Conservation (phyloP, 2,113 vertebrate genomes). For the Lonchura striata region DNA sequence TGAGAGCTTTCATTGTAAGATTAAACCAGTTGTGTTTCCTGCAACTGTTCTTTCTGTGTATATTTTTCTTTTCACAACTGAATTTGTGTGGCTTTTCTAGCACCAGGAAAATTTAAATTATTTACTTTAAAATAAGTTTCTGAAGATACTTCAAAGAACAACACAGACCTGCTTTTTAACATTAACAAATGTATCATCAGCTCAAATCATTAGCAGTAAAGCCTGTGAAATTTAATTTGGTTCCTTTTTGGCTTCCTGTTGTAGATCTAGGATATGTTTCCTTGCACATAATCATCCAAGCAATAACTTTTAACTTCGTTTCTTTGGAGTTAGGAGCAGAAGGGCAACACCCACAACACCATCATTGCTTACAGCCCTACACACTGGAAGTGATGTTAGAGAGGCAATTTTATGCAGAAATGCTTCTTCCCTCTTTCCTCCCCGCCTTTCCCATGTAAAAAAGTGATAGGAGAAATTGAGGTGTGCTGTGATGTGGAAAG, state of each 20-base stretch:
- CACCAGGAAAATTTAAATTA: neutral
- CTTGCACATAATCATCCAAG: neutral
- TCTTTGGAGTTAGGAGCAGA: neutral
- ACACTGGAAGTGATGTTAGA: neutral
- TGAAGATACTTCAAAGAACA: neutral
- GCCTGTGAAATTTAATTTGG: neutral
- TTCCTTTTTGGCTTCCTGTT: neutral
- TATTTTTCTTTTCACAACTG: neutral
- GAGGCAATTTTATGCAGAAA: neutral
- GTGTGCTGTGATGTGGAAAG: neutral
- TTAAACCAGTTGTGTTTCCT: neutral
- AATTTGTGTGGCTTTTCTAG: neutral
- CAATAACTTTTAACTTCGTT: neutral
- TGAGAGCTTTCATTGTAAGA: neutral
- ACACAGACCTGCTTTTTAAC: neutral
- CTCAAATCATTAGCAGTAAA: neutral
- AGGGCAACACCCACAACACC: neutral
- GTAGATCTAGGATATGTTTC: neutral
- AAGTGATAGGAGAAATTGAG: neutral
- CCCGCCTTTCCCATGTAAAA: neutral
- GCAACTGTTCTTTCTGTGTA: neutral
- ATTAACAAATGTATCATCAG: neutral
- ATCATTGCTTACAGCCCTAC: neutral
- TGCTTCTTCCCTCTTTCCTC: neutral
- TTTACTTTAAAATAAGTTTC: neutral